Evolutionary conservation across 2,888 invertebrate species (phyloP), one percentile per base, ranked within the genome.

Genomic region (Cheilosia variabilis): DNA sequence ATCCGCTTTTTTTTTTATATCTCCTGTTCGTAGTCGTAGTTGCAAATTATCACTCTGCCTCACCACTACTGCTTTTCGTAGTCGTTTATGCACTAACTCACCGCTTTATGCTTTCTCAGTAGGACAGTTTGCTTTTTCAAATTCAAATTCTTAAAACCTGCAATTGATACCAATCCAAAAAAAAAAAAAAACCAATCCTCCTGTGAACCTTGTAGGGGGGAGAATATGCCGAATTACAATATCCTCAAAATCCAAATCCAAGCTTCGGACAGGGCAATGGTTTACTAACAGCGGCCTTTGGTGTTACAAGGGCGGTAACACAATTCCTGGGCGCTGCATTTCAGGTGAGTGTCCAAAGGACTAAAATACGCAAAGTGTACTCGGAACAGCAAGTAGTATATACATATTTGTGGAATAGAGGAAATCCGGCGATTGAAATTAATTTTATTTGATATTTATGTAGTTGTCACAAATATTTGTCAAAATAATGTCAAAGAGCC

Each of bases 251-350:
- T 72, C 65, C 65, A 86, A 81, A 15, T 24, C 52, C 63, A 65
- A 83, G 78, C 87, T 82, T 87, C 43, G 87, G 87, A 78, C 86
- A 86, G 86, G 87, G 87, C 72, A 87, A 87, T 82, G 87, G 80
- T 76, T 93, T 96, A 77, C 94, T 96, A 63, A 95, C 94, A 72
- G 95, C 96, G 19, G 96, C 96, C 78, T 95, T 96, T 88, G 96
- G 96, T 89, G 96, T 96, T 83, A 96, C 96, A 34, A 94, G 95
- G 91, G 95, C 96, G 2, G 96, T 96, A 91, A 95, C 96, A 81
- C 95, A 95, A 91, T 96, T 96, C 92, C 93, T 96, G 89, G 96
- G 96, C 88, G 95, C 95, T 89, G 96, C 96, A 72, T 94, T 96
- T 89, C 95, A 96, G 94, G 96, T 96, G 86, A 88, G 87, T 87